Percentiles rank a stretch among this genome's conserved stretches.
Evolutionary conservation across 2,113 vertebrate species (phyloP).

Genomic region (Rhadina sibilatrix): DNA sequence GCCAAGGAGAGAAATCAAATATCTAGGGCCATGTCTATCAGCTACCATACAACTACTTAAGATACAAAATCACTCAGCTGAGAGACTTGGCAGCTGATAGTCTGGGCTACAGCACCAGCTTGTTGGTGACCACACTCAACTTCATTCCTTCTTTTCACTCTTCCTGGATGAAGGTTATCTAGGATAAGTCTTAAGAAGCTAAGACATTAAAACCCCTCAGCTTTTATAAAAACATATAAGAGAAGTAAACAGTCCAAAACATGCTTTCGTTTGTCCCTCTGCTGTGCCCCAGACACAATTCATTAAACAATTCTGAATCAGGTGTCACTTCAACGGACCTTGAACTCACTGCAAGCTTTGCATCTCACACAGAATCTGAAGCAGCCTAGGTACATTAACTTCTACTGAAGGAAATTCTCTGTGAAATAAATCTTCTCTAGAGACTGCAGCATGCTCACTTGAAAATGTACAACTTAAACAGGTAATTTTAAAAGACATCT

Average conservation of each 20-base stretch:
- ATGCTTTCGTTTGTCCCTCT: background rate
- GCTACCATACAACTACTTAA: background rate
- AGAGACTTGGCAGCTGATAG: background rate
- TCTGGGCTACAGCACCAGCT: background rate
- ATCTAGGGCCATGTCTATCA: background rate
- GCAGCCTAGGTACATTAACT: background rate
- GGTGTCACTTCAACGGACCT: background rate
- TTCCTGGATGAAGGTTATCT: background rate
- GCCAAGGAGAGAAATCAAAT: background rate
- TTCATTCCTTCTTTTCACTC: background rate
- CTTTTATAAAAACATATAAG: background rate
- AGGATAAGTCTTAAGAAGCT: background rate
- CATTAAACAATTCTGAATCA: background rate
- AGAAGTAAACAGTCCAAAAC: background rate
- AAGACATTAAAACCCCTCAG: background rate
- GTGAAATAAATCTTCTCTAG: background rate
- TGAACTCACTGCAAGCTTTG: background rate
- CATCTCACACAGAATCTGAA: background rate
- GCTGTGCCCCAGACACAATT: background rate
- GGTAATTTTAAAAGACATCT: background rate
- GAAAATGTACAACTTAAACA: background rate
- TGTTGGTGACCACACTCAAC: background rate
- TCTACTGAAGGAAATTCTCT: background rate
- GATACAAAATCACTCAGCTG: background rate
- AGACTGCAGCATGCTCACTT: background rate